A percentile compares a stretch with the other conserved stretches of the same genome.
Evolutionary conservation across 2,797 vertebrate genomes (phyloP).

Genomic region (Takifugu rubripes): DNA sequence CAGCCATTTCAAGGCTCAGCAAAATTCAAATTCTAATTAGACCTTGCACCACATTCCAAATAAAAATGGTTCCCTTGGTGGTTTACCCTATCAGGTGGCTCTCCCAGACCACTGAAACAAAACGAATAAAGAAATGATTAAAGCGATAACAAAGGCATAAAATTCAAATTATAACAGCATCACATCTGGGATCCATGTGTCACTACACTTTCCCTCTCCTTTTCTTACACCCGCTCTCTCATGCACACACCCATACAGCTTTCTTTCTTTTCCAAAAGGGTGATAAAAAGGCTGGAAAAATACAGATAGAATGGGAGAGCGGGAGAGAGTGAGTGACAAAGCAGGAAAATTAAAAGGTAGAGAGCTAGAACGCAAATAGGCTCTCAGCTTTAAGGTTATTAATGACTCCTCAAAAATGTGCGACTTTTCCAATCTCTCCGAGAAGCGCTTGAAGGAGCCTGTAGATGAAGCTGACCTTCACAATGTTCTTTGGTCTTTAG

Average conservation of each 20-base stretch:
- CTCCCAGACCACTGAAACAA: constrained; percentile 95
- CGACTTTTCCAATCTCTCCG: constrained; percentile 99
- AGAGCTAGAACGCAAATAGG: constrained; percentile 99
- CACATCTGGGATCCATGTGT: constrained; percentile 98
- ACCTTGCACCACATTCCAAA: constrained; percentile 98
- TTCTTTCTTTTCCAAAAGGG: constrained; percentile 81
- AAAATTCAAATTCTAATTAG: constrained; percentile 99
- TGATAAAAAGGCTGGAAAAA: constrained; percentile 75
- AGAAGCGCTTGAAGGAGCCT: constrained; percentile 99
- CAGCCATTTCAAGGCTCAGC: constrained; percentile 99
- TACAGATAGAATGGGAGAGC: constrained; percentile 74
- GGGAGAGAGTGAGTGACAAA: constrained; percentile 72
- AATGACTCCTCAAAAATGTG: constrained; percentile 99
- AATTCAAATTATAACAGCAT: constrained; percentile 98
- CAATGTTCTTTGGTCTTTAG: constrained; percentile 99
- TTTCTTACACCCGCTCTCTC: constrained; percentile 40
- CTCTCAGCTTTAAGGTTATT: constrained; percentile 99
- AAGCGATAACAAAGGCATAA: constrained; percentile 99
- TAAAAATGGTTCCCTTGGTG: constrained; percentile 99
- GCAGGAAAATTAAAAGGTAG: constrained; percentile 94
- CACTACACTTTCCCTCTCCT: constrained; percentile 73
- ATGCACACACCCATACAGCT: constrained; percentile 14
- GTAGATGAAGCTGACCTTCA: constrained; percentile 99
- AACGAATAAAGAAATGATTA: constrained; percentile 99
- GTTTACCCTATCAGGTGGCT: constrained; percentile 97